A percentile compares a stretch with the other conserved stretches of the same genome.
Conservation (phyloP, 2,797 vertebrate species). For the Liasis olivaceus region DNA sequence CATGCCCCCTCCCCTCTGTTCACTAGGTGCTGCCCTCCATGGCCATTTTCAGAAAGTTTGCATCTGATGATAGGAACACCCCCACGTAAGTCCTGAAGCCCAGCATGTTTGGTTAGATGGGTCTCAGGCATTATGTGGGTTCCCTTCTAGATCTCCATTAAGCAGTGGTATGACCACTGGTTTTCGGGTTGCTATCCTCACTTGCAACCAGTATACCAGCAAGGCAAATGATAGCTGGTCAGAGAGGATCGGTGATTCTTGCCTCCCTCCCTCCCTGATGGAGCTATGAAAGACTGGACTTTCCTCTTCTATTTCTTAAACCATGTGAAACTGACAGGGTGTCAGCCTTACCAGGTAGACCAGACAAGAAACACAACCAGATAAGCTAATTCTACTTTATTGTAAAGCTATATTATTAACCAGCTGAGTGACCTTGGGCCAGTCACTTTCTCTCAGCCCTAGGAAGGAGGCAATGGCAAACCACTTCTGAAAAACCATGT, state of each 20-base stretch:
- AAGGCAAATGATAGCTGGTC: not conserved
- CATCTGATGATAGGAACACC: not conserved
- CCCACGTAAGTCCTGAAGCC: not conserved
- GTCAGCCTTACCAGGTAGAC: no score
- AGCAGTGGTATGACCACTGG: not conserved
- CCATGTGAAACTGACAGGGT: not conserved
- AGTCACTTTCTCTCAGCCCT: no score
- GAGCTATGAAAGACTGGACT: not conserved
- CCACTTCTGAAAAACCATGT: no score
- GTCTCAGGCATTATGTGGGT: not conserved
- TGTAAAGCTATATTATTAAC: no score
- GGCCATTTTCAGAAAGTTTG: not conserved
- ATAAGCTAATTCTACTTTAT: no score
- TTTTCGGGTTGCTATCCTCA: not conserved
- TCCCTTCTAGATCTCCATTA: not conserved
- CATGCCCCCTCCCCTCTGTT: not conserved
- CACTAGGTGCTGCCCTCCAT: not conserved
- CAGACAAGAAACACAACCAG: no score
- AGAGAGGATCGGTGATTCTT: not conserved
- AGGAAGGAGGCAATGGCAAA: no score
- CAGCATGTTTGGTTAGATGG: not conserved
- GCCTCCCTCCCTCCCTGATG: not conserved
- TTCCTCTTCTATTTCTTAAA: not conserved
- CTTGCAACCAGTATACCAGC: not conserved
- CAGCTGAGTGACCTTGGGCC: no score